Evolutionary conservation across 2,113 vertebrate genomes (phyloP).

Genomic region (Willisornis vidua): DNA sequence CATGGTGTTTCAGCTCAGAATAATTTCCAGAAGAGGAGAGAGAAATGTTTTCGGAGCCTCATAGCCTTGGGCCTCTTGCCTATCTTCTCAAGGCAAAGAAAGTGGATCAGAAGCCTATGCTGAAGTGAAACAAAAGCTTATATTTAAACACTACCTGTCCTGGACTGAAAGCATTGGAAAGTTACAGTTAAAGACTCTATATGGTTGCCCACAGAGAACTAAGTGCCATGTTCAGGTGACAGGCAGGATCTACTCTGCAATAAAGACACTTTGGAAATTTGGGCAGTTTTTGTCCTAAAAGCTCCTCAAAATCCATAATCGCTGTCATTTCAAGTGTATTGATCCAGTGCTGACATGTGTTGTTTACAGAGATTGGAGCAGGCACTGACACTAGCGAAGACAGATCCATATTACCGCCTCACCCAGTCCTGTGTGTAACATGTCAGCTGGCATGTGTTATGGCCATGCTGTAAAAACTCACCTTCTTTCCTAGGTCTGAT

Average conservation of each 20-base stretch:
- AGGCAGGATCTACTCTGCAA: background rate
- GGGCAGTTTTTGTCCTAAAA: background rate
- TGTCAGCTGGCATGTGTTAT: slow-evolving; percentile 13
- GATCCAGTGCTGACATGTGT: slow-evolving; percentile 37
- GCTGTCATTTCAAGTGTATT: slow-evolving; percentile 48
- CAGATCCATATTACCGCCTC: slow-evolving; percentile 5
- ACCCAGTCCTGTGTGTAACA: slow-evolving; percentile 4
- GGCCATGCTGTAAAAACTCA: slow-evolving; percentile 6
- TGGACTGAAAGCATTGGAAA: background rate
- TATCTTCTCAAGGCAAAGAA: background rate
- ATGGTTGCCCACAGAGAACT: background rate
- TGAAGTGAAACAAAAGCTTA: background rate
- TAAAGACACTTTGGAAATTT: background rate
- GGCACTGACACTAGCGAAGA: background rate
- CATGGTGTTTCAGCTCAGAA: background rate
- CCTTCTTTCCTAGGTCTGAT: background rate
- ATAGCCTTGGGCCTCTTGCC: background rate
- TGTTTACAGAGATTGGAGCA: slow-evolving; percentile 21
- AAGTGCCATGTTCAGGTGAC: background rate
- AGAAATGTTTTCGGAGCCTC: background rate
- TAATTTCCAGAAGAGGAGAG: background rate
- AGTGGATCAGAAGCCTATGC: background rate
- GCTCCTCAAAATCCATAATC: slow-evolving; percentile 36
- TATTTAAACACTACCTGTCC: background rate
- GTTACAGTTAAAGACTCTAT: background rate